Conservation (phyloP, 2,888 invertebrate species). For the Caenorhabditis sp. region DNA sequence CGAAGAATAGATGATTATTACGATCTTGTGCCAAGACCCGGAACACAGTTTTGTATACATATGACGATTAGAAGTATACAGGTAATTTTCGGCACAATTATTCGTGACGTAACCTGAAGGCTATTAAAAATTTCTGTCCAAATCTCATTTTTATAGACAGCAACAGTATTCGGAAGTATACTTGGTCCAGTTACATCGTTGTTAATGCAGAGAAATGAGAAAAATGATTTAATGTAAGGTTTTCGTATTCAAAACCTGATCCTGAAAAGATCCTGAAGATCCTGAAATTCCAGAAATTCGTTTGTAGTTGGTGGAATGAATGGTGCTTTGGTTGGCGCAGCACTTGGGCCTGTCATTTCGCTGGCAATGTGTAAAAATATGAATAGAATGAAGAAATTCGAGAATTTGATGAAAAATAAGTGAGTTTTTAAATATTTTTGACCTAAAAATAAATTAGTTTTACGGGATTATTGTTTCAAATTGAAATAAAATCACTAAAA, state of each 20-base stretch:
- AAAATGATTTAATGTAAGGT: conserved; percentile 32
- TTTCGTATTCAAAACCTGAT: not conserved
- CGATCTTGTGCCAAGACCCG: conserved; percentile 55
- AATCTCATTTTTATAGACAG: conserved; percentile 51
- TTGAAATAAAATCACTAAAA: no score
- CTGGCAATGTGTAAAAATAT: conserved; percentile 51
- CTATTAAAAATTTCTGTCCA: no score
- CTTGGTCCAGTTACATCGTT: conserved; percentile 49
- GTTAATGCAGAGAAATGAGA: conserved; percentile 33
- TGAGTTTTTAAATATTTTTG: conserved; percentile 6
- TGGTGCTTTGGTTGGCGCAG: conserved; percentile 55
- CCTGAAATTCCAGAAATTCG: conserved; percentile 46
- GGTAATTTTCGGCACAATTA: no score
- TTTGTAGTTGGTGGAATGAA: conserved; percentile 52
- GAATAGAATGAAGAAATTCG: conserved; percentile 41
- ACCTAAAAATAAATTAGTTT: no score
- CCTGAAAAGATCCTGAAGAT: no score
- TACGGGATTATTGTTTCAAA: no score
- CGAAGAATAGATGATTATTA: conserved; percentile 40
- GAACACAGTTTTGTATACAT: conserved; percentile 62
- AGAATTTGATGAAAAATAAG: conserved; percentile 37
- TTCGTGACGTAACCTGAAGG: no score
- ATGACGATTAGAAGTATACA: conserved; percentile 61
- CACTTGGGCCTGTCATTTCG: conserved; percentile 58
- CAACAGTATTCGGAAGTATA: conserved; percentile 53